Percentiles rank a stretch among this genome's conserved stretches.
Conservation (phyloP, 2,888 invertebrate genomes). For the Psylliodes chrysocephalus region DNA sequence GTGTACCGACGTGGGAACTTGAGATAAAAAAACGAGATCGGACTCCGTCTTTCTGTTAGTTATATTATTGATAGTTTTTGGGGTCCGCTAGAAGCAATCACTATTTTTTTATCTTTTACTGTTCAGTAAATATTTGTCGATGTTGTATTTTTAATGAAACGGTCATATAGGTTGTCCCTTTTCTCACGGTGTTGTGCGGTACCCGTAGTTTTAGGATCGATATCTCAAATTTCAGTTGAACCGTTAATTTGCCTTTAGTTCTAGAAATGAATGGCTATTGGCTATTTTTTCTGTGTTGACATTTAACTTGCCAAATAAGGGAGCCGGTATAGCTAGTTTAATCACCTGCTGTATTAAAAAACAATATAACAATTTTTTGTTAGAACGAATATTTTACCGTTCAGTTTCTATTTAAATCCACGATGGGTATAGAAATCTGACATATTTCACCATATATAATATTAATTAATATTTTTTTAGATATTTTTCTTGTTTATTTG, state of each 20-base stretch:
- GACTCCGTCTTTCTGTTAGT: constrained; percentile 44
- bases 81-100: constrained; percentile 56
- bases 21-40: constrained; percentile 55
- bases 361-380: too few relatives aligned
- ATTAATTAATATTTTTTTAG: too few relatives aligned
- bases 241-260: constrained; percentile 1
- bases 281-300: too few relatives aligned
- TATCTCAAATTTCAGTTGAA: not conserved
- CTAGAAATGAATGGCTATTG: too few relatives aligned
- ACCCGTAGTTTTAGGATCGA: not conserved
- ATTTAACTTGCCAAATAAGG: too few relatives aligned
- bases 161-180: constrained; percentile 20
- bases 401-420: too few relatives aligned
- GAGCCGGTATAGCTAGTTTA: too few relatives aligned
- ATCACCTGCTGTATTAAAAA: too few relatives aligned
- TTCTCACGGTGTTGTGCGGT: constrained; percentile 22
- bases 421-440: too few relatives aligned
- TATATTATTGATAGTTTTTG: constrained; percentile 43
- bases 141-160: constrained; percentile 32
- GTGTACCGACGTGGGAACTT: constrained; percentile 58
- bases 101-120: constrained; percentile 52
- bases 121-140: constrained; percentile 61
- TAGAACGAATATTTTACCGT: too few relatives aligned
- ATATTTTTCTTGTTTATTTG: too few relatives aligned
- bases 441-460: too few relatives aligned